phyloP scores from a whole-genome alignment of 2,113 vertebrate species.

The Penelope pileata region DNA sequence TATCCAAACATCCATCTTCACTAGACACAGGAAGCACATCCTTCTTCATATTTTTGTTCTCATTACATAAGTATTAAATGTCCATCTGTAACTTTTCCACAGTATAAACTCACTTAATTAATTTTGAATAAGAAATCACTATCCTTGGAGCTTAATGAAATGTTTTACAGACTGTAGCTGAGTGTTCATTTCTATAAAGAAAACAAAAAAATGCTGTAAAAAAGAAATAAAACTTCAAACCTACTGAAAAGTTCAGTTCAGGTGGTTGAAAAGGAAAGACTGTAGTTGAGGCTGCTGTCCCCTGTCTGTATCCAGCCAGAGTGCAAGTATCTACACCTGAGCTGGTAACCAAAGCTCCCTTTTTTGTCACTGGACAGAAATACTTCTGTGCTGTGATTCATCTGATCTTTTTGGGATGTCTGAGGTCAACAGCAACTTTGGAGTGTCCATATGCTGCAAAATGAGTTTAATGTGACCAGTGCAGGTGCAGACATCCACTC shows the following conservation, averaged over 20 bases:
- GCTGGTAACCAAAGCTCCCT: background rate
- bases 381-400: background rate
- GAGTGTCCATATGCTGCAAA: background rate
- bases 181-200: background rate
- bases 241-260: background rate
- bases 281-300: background rate
- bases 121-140: constrained; percentile 47
- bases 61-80: background rate
- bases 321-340: background rate
- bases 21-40: background rate
- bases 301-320: background rate
- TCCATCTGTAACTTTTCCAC: constrained; percentile 7
- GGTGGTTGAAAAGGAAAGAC: background rate
- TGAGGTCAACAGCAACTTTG: background rate
- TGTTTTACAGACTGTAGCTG: constrained; percentile 36
- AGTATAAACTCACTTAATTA: constrained; percentile 46
- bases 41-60: background rate
- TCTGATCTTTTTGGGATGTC: background rate
- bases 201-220: background rate
- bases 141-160: constrained; percentile 38
- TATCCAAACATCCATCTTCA: background rate
- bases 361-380: background rate
- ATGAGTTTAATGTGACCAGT: background rate
- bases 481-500: background rate
- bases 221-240: background rate